Conservation (phyloP, 1,140 invertebrate species). For the Calosoma granatense region DNA sequence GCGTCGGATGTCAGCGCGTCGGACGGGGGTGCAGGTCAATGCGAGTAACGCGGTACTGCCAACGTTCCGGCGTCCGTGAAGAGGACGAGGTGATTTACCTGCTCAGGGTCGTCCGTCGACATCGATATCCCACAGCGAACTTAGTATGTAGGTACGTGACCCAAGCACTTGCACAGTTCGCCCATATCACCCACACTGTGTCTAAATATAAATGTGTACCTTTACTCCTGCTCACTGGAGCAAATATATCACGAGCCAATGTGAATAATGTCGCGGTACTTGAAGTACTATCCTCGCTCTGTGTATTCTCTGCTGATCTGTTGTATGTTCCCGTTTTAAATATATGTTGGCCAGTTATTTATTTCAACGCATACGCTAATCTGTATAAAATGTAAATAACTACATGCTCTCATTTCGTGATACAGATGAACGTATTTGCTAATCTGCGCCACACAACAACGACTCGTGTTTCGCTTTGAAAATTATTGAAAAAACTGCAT, state of each 20-base stretch:
- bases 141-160: background rate
- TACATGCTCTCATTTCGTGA: background rate
- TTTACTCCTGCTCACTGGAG: background rate
- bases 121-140: background rate
- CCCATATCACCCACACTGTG: background rate
- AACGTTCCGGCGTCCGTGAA: too few relatives aligned
- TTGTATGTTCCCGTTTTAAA: conserved; percentile 1
- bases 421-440: background rate
- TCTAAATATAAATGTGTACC: conserved; percentile 5
- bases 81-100: background rate
- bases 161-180: background rate
- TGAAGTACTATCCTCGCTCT: too few relatives aligned
- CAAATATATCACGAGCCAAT: conserved; percentile 3
- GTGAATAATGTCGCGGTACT: conserved; percentile 4
- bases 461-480: too few relatives aligned
- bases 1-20: background rate
- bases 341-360: background rate
- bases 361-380: conserved; percentile 2
- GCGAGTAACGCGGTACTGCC: background rate
- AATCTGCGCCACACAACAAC: too few relatives aligned
- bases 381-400: conserved; percentile 8
- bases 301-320: too few relatives aligned
- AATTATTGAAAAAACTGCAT: too few relatives aligned
- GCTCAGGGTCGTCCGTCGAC: conserved; percentile 3
- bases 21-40: background rate